These are phyloP conservation scores for Microctenopoma lineatum DNA, from an alignment of 2,797 vertebrate species.

Conservation along the genomic window DNA sequence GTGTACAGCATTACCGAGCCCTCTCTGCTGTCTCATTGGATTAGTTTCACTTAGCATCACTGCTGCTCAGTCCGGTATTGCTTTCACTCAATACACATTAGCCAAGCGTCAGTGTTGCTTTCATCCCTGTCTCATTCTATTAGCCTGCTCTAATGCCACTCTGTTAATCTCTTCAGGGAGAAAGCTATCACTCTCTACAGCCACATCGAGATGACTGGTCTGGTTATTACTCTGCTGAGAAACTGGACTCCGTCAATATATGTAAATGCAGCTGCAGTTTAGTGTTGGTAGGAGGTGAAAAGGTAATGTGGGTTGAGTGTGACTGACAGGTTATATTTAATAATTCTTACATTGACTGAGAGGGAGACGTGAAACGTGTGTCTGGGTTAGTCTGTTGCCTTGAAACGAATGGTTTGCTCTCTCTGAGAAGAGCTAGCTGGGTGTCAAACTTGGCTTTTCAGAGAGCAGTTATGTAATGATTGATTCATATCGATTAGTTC, in stretches of 20 bases:
- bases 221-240: slow-evolving; percentile 62
- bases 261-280: slow-evolving; percentile 43
- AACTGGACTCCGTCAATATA: slow-evolving; percentile 37
- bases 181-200: slow-evolving; percentile 42
- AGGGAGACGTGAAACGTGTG: neutral
- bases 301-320: neutral
- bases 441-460: slow-evolving; percentile 13
- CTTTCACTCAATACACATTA: slow-evolving; percentile 77
- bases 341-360: neutral
- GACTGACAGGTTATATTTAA: neutral
- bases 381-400: neutral
- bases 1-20: slow-evolving; percentile 53
- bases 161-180: slow-evolving; percentile 71
- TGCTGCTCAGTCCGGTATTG: slow-evolving; percentile 55
- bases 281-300: neutral
- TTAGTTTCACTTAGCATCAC: slow-evolving; percentile 61
- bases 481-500: slow-evolving; percentile 41
- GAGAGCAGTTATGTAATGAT: slow-evolving; percentile 19
- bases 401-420: too few species aligned
- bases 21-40: slow-evolving; percentile 62
- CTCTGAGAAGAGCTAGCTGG: slow-evolving; percentile 1
- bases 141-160: slow-evolving; percentile 73
- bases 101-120: slow-evolving; percentile 64
- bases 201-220: slow-evolving; percentile 64
- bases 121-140: slow-evolving; percentile 74